Base-by-base conservation (phyloP, 2,113 vertebrate genomes). In the Antechinus stuartii region DNA sequence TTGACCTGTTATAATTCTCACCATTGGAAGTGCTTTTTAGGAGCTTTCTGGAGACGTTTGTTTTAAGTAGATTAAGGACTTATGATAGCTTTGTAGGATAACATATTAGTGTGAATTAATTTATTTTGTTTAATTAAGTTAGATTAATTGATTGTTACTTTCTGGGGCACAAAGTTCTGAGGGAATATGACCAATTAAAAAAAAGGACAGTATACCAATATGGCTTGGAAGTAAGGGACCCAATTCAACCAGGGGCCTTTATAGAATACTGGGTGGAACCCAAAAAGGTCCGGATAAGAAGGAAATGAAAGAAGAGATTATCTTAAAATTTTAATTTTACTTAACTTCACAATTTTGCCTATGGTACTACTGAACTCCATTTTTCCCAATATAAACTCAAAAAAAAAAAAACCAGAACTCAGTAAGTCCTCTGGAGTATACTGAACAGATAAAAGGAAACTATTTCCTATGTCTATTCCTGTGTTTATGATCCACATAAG, bases 21-120 rank as follows among this genome's bases (percentile, higher is more conserved):
- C 54, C 54, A 1, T 53, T 57, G 90, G 50, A 93, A 90, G 19
- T 1, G 10, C 89, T 54, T 47, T 52, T 95, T 10, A 11, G 24
- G 30, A 25, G 27, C 22, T 95, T 96, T 95, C 90, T 57, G 55
- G 96, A 94, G 1, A 92, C 14, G 53, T 26, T 54, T 53, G n/a
- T 95, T 92, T 89, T 11, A 96, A 90, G 55, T 24, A 2, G 76
- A 53, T 95, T 93, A 91, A 92, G 91, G 56, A 46, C 92, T 52
- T 53, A 42, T 4, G 16, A n/a, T 93, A 23, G 52, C 90, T 46
- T 91, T 7, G 54, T 12, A 55, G 4, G 9, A 91, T 95, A 93
- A 89, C 90, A 92, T 90, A 91, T 8, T 27, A 91, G 35, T 89
- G 24, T 3, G 57, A 23, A 94, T 30, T 6, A 91, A 46, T 47